These are phyloP conservation scores for Acyrthosiphon pisum DNA, from an alignment of 1,140 invertebrate species.

Conservation along the genomic window DNA sequence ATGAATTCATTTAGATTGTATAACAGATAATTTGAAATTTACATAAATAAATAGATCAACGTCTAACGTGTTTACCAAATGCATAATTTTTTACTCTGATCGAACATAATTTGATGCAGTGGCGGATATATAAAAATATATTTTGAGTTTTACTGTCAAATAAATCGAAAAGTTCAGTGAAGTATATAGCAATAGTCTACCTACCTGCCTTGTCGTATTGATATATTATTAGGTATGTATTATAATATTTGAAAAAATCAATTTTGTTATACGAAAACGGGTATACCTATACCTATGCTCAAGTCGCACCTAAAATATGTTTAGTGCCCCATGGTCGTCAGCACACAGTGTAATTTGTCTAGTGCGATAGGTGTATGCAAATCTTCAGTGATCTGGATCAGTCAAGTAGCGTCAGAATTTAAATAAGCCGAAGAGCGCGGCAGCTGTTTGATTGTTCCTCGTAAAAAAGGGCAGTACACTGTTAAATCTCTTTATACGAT, in stretches of 20 bases:
- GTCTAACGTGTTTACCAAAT: neutral
- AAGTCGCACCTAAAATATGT: neutral
- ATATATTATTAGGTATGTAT: neutral
- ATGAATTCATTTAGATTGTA: neutral
- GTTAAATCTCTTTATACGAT: slow-evolving; percentile 43
- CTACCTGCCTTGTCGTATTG: neutral
- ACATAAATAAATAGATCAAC: neutral
- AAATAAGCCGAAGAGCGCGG: slow-evolving; percentile 47
- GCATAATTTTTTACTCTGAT: neutral
- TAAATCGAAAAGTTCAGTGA: neutral
- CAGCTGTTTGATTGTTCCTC: slow-evolving; percentile 47
- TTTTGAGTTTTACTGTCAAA: neutral
- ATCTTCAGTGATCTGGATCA: slow-evolving; percentile 41
- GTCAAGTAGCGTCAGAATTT: slow-evolving; percentile 46
- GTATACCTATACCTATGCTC: neutral
- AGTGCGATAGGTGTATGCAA: slow-evolving; percentile 24
- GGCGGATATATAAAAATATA: neutral
- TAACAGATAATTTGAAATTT: neutral
- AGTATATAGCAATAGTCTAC: neutral
- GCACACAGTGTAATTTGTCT: neutral
- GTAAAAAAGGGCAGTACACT: slow-evolving; percentile 27
- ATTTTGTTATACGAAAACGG: neutral
- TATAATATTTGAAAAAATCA: neutral
- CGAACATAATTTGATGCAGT: neutral
- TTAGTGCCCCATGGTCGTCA: neutral